Conservation (phyloP, 2,113 vertebrate species). For the Seriola rivoliana region DNA sequence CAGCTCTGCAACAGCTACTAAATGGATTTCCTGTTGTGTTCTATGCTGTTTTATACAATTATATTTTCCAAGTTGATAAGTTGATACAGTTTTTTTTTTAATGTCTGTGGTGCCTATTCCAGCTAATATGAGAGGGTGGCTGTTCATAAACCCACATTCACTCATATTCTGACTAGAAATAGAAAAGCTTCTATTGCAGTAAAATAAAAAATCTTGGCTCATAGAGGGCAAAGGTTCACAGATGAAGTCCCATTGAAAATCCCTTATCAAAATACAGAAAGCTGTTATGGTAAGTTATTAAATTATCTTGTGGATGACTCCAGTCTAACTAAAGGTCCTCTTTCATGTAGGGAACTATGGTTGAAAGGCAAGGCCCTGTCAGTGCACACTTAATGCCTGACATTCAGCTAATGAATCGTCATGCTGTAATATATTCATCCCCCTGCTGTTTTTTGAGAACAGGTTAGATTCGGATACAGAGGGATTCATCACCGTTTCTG, state of each 20-base stretch:
- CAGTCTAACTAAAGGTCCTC: conserved; percentile 67
- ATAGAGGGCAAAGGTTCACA: conserved; percentile 44
- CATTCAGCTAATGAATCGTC: conserved; percentile 78
- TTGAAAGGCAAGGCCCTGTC: conserved; percentile 60
- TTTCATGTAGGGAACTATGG: conserved; percentile 66
- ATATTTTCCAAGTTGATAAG: conserved; percentile 19
- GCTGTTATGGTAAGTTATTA: conserved; percentile 62
- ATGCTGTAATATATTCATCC: conserved; percentile 70
- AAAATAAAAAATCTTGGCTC: conserved; percentile 32
- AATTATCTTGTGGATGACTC: conserved; percentile 63
- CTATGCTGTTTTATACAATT: not conserved
- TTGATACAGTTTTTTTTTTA: conserved; percentile 9
- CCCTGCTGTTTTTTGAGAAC: conserved; percentile 71
- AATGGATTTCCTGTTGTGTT: not conserved
- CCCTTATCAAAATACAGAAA: conserved; percentile 57
- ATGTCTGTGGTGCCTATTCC: conserved; percentile 15
- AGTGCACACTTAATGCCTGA: conserved; percentile 66
- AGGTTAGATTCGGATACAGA: conserved; percentile 50
- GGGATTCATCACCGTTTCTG: conserved; percentile 41
- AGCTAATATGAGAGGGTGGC: conserved; percentile 26
- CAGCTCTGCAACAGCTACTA: not conserved
- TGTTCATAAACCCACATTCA: conserved; percentile 27
- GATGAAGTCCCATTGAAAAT: conserved; percentile 52
- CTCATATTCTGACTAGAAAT: conserved; percentile 33
- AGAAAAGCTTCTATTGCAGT: conserved; percentile 36